Evolutionary conservation across 2,888 invertebrate genomes (phyloP).

Genomic region (Aphodius sticticus): DNA sequence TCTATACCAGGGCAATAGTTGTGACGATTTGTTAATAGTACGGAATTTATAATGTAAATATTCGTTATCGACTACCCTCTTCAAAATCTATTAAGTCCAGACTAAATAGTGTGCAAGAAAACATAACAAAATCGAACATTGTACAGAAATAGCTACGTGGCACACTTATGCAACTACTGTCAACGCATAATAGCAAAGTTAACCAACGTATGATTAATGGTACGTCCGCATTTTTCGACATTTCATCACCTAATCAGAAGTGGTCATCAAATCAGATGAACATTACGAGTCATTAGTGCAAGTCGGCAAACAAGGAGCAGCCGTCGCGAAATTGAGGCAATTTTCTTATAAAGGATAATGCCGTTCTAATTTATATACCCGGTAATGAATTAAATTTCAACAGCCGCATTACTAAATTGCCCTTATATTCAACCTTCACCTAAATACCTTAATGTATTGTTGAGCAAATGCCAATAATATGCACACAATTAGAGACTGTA

Average conservation of each 20-base stretch:
- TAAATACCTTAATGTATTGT: conserved; percentile 36
- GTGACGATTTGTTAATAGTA: too few relatives aligned
- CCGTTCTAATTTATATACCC: conserved; percentile 35
- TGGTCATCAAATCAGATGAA: conserved; percentile 4
- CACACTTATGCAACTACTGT: neutral
- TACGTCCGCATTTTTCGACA: conserved; percentile 4
- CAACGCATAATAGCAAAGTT: neutral
- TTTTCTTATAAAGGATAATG: conserved; percentile 39
- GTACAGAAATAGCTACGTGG: neutral
- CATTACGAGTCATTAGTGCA: neutral
- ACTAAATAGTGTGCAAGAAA: neutral
- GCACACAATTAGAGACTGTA: conserved; percentile 23
- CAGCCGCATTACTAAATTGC: conserved; percentile 35
- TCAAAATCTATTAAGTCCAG: neutral
- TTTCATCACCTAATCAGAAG: neutral
- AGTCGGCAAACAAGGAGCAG: neutral
- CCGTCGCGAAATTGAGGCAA: conserved; percentile 35
- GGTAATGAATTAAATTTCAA: conserved; percentile 36
- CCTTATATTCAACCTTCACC: conserved; percentile 38
- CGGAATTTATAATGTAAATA: too few relatives aligned
- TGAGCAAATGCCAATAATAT: conserved; percentile 26
- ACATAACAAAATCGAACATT: neutral
- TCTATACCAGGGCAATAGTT: too few relatives aligned
- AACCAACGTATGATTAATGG: conserved; percentile 4
- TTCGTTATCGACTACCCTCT: too few relatives aligned